These are phyloP conservation scores for Didymodactylos carnosus DNA, from an alignment of 2,888 invertebrate genomes.

Conservation along the genomic window DNA sequence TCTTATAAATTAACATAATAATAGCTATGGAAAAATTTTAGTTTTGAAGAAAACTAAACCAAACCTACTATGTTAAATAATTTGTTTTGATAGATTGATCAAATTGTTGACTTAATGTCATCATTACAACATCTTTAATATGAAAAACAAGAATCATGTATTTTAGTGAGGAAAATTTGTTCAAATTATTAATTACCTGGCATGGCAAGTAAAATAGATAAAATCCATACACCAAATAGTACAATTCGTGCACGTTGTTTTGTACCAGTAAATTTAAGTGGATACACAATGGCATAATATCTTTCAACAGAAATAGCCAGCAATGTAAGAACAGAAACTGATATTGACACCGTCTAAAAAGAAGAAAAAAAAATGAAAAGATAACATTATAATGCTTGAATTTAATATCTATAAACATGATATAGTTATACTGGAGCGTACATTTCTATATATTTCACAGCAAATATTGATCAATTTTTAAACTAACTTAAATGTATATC, in stretches of 20 bases:
- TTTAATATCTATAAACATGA: no score
- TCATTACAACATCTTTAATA: not conserved
- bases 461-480: no score
- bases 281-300: conserved; percentile 37
- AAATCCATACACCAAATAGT: conserved; percentile 4
- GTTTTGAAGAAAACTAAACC: no score
- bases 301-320: conserved; percentile 93
- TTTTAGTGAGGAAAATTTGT: not conserved
- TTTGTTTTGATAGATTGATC: not conserved
- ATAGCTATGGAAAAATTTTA: no score
- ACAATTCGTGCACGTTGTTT: conserved; percentile 11
- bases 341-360: conserved; percentile 49
- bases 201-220: conserved; percentile 5
- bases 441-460: no score
- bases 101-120: not conserved
- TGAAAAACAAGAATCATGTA: not conserved
- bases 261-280: conserved; percentile 10
- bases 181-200: no score
- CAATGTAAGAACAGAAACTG: conserved; percentile 81
- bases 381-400: no score
- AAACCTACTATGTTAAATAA: not conserved
- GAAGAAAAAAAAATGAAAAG: no score
- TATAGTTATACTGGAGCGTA: no score
- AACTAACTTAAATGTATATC: no score
- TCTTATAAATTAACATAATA: no score